Evolutionary conservation across 2,888 invertebrate species (phyloP).

Genomic region (Epistrophella euchroma): DNA sequence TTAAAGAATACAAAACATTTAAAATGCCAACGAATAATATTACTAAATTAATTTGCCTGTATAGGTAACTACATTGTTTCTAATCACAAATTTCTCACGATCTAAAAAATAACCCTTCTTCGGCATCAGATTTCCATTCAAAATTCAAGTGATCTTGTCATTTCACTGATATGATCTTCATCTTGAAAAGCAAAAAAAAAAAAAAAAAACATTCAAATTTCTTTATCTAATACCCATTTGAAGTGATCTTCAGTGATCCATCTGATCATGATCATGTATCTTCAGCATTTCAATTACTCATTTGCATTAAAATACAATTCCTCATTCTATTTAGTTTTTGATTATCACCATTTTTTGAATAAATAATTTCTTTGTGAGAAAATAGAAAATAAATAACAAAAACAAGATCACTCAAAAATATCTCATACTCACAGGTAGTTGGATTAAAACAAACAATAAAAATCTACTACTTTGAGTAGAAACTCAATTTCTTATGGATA

Average conservation of each 20-base stretch:
- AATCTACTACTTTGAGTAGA: constrained; percentile 68
- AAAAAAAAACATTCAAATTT: constrained; percentile 9
- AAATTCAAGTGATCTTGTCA: constrained; percentile 43
- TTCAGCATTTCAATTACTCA: constrained; percentile 51
- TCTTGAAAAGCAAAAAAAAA: not conserved
- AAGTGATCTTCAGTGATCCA: constrained; percentile 41
- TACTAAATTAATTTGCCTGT: not conserved
- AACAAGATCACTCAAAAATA: constrained; percentile 48
- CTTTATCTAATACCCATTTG: constrained; percentile 19
- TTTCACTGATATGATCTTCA: constrained; percentile 19
- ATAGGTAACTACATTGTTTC: not conserved
- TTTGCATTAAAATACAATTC: constrained; percentile 63
- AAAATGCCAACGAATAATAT: not conserved
- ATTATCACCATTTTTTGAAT: constrained; percentile 30
- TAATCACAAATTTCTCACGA: constrained; percentile 19
- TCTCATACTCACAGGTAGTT: constrained; percentile 36
- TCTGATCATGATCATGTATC: constrained; percentile 36
- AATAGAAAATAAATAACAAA: constrained; percentile 38
- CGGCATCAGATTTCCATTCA: constrained; percentile 19
- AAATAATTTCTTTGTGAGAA: constrained; percentile 38
- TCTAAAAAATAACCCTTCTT: constrained; percentile 16
- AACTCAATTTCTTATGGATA: constrained; percentile 28
- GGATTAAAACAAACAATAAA: not conserved
- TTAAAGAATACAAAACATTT: not conserved
- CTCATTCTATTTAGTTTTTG: constrained; percentile 22